These are phyloP conservation scores for Apeltes quadracus DNA, from an alignment of 2,113 vertebrate species.

Conservation along the genomic window DNA sequence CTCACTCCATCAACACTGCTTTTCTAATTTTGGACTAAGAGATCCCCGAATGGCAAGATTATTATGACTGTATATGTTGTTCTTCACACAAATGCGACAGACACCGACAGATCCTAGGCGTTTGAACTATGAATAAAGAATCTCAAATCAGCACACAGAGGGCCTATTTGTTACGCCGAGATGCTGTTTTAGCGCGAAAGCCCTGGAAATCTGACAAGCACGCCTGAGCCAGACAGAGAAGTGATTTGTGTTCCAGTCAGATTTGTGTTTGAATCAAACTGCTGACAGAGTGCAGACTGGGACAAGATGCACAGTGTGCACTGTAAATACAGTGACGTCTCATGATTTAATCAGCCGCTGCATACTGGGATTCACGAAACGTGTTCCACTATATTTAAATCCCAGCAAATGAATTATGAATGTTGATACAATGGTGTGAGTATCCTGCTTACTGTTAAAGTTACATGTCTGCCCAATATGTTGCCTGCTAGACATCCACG, in stretches of 20 bases:
- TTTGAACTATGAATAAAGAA: conserved; percentile 54
- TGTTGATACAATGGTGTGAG: conserved; percentile 11
- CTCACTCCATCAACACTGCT: conserved; percentile 53
- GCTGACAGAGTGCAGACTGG: conserved; percentile 58
- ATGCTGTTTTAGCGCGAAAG: conserved; percentile 54
- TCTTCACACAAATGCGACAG: conserved; percentile 40
- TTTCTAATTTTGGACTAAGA: conserved; percentile 57
- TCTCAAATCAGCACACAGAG: conserved; percentile 52
- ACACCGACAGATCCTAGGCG: conserved; percentile 31
- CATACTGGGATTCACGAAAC: conserved; percentile 30
- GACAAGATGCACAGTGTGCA: conserved; percentile 34
- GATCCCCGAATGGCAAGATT: conserved; percentile 49
- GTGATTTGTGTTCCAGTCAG: conserved; percentile 65
- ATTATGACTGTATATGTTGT: conserved; percentile 62
- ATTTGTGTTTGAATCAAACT: conserved; percentile 65
- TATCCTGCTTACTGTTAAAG: background rate
- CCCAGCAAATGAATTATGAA: conserved; percentile 41
- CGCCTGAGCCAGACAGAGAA: conserved; percentile 51
- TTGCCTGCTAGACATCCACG: background rate
- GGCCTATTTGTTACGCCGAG: conserved; percentile 59
- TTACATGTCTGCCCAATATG: background rate
- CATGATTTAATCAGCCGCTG: conserved; percentile 56
- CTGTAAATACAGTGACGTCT: conserved; percentile 48
- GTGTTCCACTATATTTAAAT: conserved; percentile 32
- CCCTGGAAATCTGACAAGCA: conserved; percentile 50